Evolutionary conservation across 2,113 vertebrate genomes (phyloP).

Genomic region (Megaceryle torquata): DNA sequence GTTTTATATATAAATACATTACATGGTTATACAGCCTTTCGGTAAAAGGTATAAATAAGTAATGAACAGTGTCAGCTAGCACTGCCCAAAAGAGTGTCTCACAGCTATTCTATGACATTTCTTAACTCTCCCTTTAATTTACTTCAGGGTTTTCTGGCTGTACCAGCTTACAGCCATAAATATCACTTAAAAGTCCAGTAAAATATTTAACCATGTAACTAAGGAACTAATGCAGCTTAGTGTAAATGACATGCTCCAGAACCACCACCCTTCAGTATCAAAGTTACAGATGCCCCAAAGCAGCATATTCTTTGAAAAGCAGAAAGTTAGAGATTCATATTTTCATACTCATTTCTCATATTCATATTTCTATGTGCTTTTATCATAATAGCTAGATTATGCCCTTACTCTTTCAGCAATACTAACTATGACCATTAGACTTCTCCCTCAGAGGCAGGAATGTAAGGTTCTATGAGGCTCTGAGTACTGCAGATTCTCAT

Average conservation of each 20-base stretch:
- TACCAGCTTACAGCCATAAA: neutral
- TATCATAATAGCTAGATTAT: neutral
- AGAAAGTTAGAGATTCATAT: neutral
- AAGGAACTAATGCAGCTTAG: constrained; percentile 40
- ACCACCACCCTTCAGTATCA: neutral
- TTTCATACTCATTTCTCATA: neutral
- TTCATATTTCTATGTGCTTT: neutral
- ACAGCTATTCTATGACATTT: neutral
- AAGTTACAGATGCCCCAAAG: neutral
- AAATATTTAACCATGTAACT: constrained; percentile 61
- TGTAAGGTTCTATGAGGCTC: neutral
- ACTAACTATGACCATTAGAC: neutral
- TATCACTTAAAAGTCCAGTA: neutral
- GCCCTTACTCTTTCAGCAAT: neutral
- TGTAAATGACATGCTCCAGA: constrained; percentile 52
- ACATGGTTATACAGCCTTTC: neutral
- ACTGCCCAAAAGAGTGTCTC: neutral
- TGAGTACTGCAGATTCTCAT: neutral
- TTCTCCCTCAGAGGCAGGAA: neutral
- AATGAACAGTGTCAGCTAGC: neutral
- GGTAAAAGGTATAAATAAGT: neutral
- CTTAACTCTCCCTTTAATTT: constrained; percentile 29
- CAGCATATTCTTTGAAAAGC: neutral
- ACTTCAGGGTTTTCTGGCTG: neutral
- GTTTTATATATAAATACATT: neutral